A percentile compares a stretch with the other conserved stretches of the same genome.
phyloP scores from a whole-genome alignment of 2,888 invertebrate species.

The Archaeoteleia sp. region DNA sequence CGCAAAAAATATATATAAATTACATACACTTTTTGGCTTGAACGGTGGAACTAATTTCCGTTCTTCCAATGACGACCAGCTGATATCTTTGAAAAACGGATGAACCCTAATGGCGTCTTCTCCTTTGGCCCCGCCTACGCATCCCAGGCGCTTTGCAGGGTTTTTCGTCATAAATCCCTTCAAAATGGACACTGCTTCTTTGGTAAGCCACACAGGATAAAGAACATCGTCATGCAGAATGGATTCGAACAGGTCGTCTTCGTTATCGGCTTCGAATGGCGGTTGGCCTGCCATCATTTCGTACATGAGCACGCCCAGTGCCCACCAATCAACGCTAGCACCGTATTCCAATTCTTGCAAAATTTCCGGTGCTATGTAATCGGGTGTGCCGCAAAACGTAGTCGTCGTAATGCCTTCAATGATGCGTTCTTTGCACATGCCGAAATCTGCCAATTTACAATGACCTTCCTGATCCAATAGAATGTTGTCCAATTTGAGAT shows the following conservation, averaged over 20 bases:
- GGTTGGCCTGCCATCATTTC: slow-evolving; percentile 99
- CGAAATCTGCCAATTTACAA: slow-evolving; percentile 95
- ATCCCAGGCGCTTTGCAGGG: slow-evolving; percentile 94
- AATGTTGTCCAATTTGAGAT: slow-evolving; percentile 99
- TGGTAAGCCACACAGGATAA: slow-evolving; percentile 97
- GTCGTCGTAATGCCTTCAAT: slow-evolving; percentile 89
- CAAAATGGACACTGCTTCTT: slow-evolving; percentile 92
- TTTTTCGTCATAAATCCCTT: slow-evolving; percentile 99
- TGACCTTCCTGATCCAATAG: slow-evolving; percentile 96
- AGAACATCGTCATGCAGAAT: slow-evolving; percentile 98
- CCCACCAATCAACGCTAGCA: slow-evolving; percentile 96
- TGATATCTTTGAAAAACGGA: slow-evolving; percentile 94
- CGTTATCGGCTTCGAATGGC: slow-evolving; percentile 99
- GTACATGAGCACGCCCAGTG: slow-evolving; percentile 97
- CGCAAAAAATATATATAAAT: no score
- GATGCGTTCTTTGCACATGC: slow-evolving; percentile 99
- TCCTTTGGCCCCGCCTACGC: slow-evolving; percentile 83
- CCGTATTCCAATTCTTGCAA: slow-evolving; percentile 95
- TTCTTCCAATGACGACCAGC: slow-evolving; percentile 95
- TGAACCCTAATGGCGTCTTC: slow-evolving; percentile 93
- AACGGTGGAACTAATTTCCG: slow-evolving; percentile 97
- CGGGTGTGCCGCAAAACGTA: slow-evolving; percentile 99
- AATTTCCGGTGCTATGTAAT: slow-evolving; percentile 99
- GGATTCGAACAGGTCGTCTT: slow-evolving; percentile 98
- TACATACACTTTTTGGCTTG: slow-evolving; percentile 93